Base-by-base conservation (phyloP, 2,888 invertebrate genomes). In the Allacma fusca region DNA sequence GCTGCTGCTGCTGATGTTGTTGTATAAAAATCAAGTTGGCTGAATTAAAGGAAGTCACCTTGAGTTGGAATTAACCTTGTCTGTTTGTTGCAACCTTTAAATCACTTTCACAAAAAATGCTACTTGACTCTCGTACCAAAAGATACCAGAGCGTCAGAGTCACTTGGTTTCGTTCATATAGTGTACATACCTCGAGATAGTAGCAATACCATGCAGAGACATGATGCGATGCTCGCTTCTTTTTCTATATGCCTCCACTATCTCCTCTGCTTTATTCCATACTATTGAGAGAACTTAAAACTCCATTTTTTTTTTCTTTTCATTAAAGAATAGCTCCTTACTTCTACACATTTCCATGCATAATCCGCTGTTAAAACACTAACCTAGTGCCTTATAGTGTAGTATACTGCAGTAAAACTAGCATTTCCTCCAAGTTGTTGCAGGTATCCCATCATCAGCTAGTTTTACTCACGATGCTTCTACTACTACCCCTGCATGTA, bases 21-120 rank as follows among this genome's bases (percentile, higher is more conserved):
- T 73, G 65, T 74, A 74, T 65, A 74, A 74, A 73, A 74, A 74
- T 74, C 65, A 65, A 65, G 75, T 65, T 75, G 65, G 75, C 68
- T 44, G 75, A 68, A 77, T 77, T 77, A 77, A 77, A 77, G 71
- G 77, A 77, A 77, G 71, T 44, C 65, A 70, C 72, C 70, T 71
- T 70, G 72, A 71, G 76, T 76, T 70, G 65, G 77, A 72, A 72
- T 77, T 77, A 72, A 72, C 77, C 71, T 77, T 76, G 76, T 65
- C 76, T 40, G 57, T 77, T 77, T 72, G 71, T 72, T 77, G 71
- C 77, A 77, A 77, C 76, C 76, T 76, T 76, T 76, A 70, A 76
- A 69, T 76, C 76, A 76, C 69, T 70, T 69, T 69, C 76, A 76
- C 68, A 76, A 76, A 76, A 57, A 34, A 67, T 34, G 67, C 67